A percentile compares a stretch with the other conserved stretches of the same genome.
phyloP scores from a whole-genome alignment of 2,888 invertebrate species.

The Drosophila seclusa region DNA sequence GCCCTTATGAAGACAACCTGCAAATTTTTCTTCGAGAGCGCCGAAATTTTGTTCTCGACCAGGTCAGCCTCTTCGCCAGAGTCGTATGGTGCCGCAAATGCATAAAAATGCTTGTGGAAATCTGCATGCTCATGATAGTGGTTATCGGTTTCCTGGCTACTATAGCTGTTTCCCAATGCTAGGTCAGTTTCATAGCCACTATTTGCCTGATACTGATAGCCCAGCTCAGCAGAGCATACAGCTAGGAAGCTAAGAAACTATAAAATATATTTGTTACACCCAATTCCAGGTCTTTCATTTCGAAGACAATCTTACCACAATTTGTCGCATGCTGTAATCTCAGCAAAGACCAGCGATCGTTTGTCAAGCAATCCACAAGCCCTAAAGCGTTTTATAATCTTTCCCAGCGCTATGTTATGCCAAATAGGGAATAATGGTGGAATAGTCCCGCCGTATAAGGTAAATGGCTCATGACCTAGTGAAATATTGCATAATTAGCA shows the following conservation, averaged over 20 bases:
- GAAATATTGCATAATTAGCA: constrained; percentile 39
- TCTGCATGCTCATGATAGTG: constrained; percentile 50
- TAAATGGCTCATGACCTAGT: constrained; percentile 55
- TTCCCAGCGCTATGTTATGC: constrained; percentile 10
- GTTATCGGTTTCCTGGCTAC: constrained; percentile 9
- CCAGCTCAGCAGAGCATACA: constrained; percentile 56
- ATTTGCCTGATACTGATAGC: constrained; percentile 59
- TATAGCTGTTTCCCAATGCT: not conserved
- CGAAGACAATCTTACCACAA: constrained; percentile 49
- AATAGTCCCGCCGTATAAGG: constrained; percentile 47
- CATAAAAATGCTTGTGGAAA: constrained; percentile 76
- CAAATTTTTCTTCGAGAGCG: constrained; percentile 69
- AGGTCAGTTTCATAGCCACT: constrained; percentile 24
- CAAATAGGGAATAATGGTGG: constrained; percentile 42
- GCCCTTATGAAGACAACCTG: constrained; percentile 82
- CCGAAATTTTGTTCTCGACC: constrained; percentile 53
- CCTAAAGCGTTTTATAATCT: constrained; percentile 63
- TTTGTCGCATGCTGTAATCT: constrained; percentile 58
- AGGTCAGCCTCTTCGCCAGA: constrained; percentile 51
- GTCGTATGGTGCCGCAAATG: constrained; percentile 76
- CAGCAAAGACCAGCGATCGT: constrained; percentile 34
- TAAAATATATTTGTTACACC: not conserved
- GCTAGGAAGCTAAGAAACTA: constrained; percentile 55
- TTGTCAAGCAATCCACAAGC: constrained; percentile 30
- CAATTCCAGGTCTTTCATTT: not conserved